phyloP scores from a whole-genome alignment of 2,113 vertebrate species.

The Mellivora capensis region DNA sequence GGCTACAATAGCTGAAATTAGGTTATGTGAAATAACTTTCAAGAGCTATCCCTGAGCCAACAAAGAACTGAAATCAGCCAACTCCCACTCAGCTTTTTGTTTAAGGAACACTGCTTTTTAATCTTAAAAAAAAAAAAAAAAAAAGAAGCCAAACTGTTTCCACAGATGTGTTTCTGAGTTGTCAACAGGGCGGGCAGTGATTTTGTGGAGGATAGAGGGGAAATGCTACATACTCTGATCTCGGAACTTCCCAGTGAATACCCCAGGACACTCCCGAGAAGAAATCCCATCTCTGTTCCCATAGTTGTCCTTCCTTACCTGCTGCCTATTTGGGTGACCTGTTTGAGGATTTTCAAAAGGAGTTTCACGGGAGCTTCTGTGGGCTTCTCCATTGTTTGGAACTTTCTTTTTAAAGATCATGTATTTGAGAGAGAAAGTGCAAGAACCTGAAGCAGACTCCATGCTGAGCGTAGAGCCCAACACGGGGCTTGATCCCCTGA shows the following conservation, averaged over 20 bases:
- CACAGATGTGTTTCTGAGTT: not conserved
- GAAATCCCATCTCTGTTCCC: not conserved
- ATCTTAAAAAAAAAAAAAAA: not conserved
- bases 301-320: too few species aligned
- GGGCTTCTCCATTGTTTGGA: not conserved
- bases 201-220: not conserved
- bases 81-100: not conserved
- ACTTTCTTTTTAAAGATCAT: not conserved
- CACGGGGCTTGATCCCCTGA: not conserved
- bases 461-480: not conserved
- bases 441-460: not conserved
- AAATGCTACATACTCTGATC: not conserved
- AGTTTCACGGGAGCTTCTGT: not conserved
- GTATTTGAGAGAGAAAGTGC: too few species aligned
- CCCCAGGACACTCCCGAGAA: not conserved
- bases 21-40: not conserved
- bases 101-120: not conserved
- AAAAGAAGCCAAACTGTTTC: not conserved
- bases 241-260: not conserved
- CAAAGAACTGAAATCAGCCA: not conserved
- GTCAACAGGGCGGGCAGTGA: not conserved
- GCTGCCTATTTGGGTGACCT: not conserved
- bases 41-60: not conserved
- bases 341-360: not conserved
- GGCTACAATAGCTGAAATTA: not conserved